Base-by-base conservation (phyloP, 2,797 vertebrate species). In the Cynopterus sphinx region DNA sequence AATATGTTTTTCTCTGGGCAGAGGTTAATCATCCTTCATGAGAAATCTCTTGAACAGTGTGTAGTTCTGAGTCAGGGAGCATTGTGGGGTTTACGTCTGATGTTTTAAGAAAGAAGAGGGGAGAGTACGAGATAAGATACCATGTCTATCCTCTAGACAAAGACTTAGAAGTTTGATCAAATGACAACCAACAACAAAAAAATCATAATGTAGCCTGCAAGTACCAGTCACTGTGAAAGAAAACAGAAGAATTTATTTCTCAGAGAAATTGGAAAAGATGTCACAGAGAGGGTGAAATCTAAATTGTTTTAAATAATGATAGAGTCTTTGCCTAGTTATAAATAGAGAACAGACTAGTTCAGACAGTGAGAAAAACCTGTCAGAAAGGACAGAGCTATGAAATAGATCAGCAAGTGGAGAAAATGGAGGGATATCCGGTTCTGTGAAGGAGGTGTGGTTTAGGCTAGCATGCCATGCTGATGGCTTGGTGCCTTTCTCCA, bases 31-130 rank as follows among this genome's bases (percentile, higher is more conserved):
- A 21, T n/a, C 12, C 6, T 84, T 75, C 33, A n/a, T 26, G 36
- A 61, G 28, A 0, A 61, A 0, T 9, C 3, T 51, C 5, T 51
- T 21, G 0, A 26, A 31, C 1, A 36, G 5, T 9, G 2, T 22
- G 43, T 5, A 17, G n/a, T 33, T 6, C 10, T 28, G 21, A 26
- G 6, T 70, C 57, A 19, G 57, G 9, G n/a, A 43, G 26, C 1
- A 24, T 55, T 68, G 21, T 12, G 28, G 6, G 5, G 13, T 9
- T 73, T 10, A 6, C 49, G 22, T 43, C 13, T 87, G 43, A 73
- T 43, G n/a, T 79, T 75, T 41, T 53, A 33, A 81, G 19, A 31
- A 78, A 51, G n/a, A 31, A 36, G 11, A 71, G 4, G 3, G 22
- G 4, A 12, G 15, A 9, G 36, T 77, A 24, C 2, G 19, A 24